Evolutionary conservation across 2,113 vertebrate genomes (phyloP).

Genomic region (Rhinolophus sinicus): DNA sequence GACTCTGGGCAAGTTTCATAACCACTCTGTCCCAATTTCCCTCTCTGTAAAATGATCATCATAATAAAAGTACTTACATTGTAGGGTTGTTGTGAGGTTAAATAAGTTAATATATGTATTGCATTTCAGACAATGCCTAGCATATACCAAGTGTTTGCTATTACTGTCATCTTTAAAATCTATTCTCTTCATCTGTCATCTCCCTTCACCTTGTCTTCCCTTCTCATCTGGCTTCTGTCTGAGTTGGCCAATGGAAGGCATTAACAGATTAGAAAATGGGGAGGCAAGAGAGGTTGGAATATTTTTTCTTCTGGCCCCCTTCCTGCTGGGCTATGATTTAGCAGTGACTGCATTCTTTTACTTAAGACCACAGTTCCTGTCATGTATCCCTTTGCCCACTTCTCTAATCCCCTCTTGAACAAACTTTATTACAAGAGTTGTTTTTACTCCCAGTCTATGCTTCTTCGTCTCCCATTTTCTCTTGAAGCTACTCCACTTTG

Average conservation of each 20-base stretch:
- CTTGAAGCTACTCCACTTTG: background rate
- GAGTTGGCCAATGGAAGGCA: background rate
- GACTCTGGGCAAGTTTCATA: background rate
- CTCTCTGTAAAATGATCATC: background rate
- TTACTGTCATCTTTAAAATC: slow-evolving; percentile 21
- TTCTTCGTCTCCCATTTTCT: background rate
- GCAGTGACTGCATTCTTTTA: background rate
- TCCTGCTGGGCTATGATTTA: background rate
- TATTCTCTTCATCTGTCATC: background rate
- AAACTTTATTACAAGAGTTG: background rate
- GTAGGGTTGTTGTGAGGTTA: background rate
- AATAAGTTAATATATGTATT: background rate
- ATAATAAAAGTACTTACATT: background rate
- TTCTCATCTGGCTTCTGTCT: background rate
- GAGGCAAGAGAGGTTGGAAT: background rate
- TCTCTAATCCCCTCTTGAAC: background rate
- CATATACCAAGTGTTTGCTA: background rate
- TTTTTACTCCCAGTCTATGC: background rate
- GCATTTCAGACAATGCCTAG: background rate
- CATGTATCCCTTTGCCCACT: background rate
- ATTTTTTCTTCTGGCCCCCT: background rate
- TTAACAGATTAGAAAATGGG: background rate
- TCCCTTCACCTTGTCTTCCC: background rate
- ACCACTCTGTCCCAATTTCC: background rate
- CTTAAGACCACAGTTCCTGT: background rate